Base-by-base conservation (phyloP, 2,888 invertebrate species). In the Frankliniella fusca region DNA sequence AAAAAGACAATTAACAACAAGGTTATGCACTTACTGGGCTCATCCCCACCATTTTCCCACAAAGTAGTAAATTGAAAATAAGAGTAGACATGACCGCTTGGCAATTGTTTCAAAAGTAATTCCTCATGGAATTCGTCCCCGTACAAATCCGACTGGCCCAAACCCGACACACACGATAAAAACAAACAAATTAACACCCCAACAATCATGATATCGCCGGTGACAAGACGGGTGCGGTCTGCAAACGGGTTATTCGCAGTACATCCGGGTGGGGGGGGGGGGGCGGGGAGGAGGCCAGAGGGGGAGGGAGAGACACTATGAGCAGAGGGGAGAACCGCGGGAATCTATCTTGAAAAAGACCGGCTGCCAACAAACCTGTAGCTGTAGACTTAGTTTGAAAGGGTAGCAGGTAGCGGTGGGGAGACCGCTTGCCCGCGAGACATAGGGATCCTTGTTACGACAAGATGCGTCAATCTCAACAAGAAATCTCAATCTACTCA, bases 1-100 rank as follows among this genome's bases (percentile, higher is more conserved):
- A 38, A 38, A 50, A 80, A 70, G 9, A 50, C 27, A 80, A 84
- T 27, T 80, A 80, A 81, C 80, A 38, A 5, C 5, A 83, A 82
- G 15, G 81, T 83, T 84, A 23, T 18, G 20, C 61, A 89, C 92
- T 91, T 90, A 94, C 94, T 91, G 84, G 91, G 89, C 18, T 84
- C 83, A 84, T 89, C 89, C 82, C 89, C 88, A 84, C 92, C 90
- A 80, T 90, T 88, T 84, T 93, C 90, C 92, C 95, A 94, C 85
- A 92, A 88, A 8, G 96, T 96, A 48, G 94, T 93, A 88, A 98
- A 98, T 88, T 97, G 97, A 88, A 98, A 97, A 88, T 95, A 94
- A 18, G 94, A 92, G 87, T 97, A 95, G 48, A 98, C 90, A 89
- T 97, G 94, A 83, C 95, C 94, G 86, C 92, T 93, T 79, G 93